These are phyloP conservation scores for Oryzaephilus surinamensis DNA, from an alignment of 1,140 invertebrate species.

Conservation along the genomic window DNA sequence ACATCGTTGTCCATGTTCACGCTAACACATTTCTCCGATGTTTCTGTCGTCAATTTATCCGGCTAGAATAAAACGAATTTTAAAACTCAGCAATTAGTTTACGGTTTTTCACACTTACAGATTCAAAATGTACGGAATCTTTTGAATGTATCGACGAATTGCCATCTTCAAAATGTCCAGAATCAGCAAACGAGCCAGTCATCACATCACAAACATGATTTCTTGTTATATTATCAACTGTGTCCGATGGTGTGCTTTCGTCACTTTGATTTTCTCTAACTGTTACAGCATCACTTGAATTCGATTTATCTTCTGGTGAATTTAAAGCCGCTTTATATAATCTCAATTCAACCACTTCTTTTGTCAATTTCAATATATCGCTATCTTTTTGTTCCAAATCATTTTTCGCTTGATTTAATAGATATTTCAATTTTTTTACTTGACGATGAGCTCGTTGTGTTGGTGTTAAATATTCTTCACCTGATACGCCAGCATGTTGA, in stretches of 20 bases:
- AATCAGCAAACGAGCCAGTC: slow-evolving; percentile 67
- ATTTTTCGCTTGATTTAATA: slow-evolving; percentile 59
- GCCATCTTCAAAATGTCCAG: slow-evolving; percentile 74
- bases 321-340: slow-evolving; percentile 65
- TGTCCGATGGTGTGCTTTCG: slow-evolving; percentile 10
- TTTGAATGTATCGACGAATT: slow-evolving; percentile 63
- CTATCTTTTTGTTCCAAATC: slow-evolving; percentile 69
- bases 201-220: slow-evolving; percentile 36
- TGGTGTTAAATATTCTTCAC: slow-evolving; percentile 73
- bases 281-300: slow-evolving; percentile 60
- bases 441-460: slow-evolving; percentile 72
- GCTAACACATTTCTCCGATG: too few species aligned
- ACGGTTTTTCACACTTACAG: slow-evolving; percentile 18
- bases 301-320: slow-evolving; percentile 60
- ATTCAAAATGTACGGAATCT: slow-evolving; percentile 43
- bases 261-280: slow-evolving; percentile 47
- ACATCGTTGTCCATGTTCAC: slow-evolving; percentile 44
- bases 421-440: slow-evolving; percentile 58
- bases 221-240: not conserved
- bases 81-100: slow-evolving; percentile 5
- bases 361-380: slow-evolving; percentile 68
- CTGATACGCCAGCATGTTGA: slow-evolving; percentile 57
- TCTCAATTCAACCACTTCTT: slow-evolving; percentile 69
- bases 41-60: slow-evolving; percentile 13
- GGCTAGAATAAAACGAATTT: slow-evolving; percentile 5